These are phyloP conservation scores for Pristionchus exspectatus DNA, from an alignment of 2,888 invertebrate species.

Conservation along the genomic window DNA sequence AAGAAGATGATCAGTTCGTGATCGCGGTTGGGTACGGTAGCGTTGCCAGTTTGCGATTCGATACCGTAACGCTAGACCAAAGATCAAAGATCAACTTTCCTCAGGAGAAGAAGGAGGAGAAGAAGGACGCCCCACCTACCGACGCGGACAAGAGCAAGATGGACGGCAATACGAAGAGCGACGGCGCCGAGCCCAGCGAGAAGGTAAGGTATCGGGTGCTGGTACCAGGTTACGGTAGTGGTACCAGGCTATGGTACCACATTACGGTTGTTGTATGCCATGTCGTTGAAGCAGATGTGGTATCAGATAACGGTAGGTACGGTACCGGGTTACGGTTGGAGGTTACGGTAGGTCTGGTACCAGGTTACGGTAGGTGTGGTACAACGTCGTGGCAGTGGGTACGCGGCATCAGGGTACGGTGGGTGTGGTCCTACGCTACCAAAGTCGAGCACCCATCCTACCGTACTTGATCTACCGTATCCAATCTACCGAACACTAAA, in stretches of 20 bases:
- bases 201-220: neutral
- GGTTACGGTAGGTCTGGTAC: too few species aligned
- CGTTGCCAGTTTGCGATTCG: neutral
- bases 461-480: too few species aligned
- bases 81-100: neutral
- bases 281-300: too few species aligned
- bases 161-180: slow-evolving; percentile 13
- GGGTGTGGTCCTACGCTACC: too few species aligned
- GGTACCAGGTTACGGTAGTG: neutral
- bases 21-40: neutral
- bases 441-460: too few species aligned
- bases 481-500: too few species aligned
- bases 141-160: neutral
- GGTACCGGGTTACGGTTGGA: neutral
- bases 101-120: slow-evolving; percentile 23
- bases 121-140: neutral
- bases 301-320: neutral
- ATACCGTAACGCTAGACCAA: neutral
- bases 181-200: slow-evolving; percentile 25
- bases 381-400: too few species aligned
- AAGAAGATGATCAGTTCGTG: neutral
- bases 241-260: neutral
- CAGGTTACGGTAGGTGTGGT: too few species aligned
- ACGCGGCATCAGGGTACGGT: too few species aligned
- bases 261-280: too few species aligned